Conservation (phyloP, 2,797 vertebrate genomes). For the Pantherophis alleghaniensis region DNA sequence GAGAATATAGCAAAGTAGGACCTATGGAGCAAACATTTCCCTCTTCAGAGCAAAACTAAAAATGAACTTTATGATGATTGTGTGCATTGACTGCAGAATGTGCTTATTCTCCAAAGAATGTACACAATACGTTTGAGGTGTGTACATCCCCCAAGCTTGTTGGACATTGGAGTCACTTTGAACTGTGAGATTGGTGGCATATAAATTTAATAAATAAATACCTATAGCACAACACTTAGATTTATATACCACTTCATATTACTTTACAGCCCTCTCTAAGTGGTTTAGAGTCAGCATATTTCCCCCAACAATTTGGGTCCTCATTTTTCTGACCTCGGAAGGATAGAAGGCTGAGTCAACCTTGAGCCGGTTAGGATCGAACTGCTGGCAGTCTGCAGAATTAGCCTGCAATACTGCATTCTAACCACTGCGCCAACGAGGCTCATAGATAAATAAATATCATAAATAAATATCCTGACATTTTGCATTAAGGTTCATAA, state of each 20-base stretch:
- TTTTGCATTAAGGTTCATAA: neutral
- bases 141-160: neutral
- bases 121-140: neutral
- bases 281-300: neutral
- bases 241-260: neutral
- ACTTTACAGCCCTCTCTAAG: neutral
- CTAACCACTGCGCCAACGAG: neutral
- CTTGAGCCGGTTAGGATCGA: neutral
- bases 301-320: neutral
- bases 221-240: neutral
- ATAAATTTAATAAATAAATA: neutral
- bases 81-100: neutral
- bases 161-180: neutral
- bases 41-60: neutral
- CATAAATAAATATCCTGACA: neutral
- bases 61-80: neutral
- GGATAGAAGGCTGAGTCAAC: neutral
- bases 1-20: neutral
- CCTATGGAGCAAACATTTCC: neutral
- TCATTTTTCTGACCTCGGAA: neutral
- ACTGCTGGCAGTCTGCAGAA: neutral
- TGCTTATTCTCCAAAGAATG: neutral
- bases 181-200: neutral
- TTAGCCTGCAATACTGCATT: neutral
- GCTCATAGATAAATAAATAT: neutral